A percentile compares a stretch with the other conserved stretches of the same genome.
Evolutionary conservation across 2,113 vertebrate genomes (phyloP).

Genomic region (Channa argus): DNA sequence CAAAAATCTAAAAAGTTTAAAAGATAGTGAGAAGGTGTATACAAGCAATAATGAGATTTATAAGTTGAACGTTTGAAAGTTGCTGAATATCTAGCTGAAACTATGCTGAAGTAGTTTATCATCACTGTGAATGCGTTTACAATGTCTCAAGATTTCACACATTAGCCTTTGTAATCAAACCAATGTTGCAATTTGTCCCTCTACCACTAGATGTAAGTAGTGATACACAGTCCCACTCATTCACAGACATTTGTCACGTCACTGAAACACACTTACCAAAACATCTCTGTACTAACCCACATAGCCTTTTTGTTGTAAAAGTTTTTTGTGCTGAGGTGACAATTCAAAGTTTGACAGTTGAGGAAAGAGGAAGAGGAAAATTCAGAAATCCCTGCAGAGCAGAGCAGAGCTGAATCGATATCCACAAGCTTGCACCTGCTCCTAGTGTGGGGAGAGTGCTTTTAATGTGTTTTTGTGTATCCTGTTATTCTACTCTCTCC

Average conservation of each 20-base stretch:
- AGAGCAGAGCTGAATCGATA: conserved; percentile 49
- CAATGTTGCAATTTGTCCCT: conserved; percentile 19
- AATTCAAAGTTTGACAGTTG: conserved; percentile 20
- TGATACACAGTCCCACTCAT: conserved; percentile 12
- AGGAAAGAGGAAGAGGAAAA: not conserved
- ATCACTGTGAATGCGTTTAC: too few relatives aligned
- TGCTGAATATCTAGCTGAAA: too few relatives aligned
- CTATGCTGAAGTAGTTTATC: too few relatives aligned
- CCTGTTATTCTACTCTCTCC: not conserved
- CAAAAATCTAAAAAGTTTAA: too few relatives aligned
- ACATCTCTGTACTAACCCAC: not conserved
- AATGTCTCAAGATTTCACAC: too few relatives aligned
- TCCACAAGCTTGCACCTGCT: conserved; percentile 21
- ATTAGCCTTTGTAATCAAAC: too few relatives aligned
- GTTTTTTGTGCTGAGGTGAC: conserved; percentile 1
- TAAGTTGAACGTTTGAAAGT: too few relatives aligned
- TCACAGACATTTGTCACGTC: not conserved
- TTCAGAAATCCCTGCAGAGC: conserved; percentile 6
- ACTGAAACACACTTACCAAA: not conserved
- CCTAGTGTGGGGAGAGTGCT: not conserved
- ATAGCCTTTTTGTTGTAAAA: conserved; percentile 3
- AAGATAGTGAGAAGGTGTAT: too few relatives aligned
- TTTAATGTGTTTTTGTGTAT: conserved; percentile 23
- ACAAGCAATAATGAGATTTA: too few relatives aligned
- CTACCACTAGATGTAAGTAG: conserved; percentile 65